phyloP scores from a whole-genome alignment of 2,113 vertebrate genomes.

The Rutilus rutilus region DNA sequence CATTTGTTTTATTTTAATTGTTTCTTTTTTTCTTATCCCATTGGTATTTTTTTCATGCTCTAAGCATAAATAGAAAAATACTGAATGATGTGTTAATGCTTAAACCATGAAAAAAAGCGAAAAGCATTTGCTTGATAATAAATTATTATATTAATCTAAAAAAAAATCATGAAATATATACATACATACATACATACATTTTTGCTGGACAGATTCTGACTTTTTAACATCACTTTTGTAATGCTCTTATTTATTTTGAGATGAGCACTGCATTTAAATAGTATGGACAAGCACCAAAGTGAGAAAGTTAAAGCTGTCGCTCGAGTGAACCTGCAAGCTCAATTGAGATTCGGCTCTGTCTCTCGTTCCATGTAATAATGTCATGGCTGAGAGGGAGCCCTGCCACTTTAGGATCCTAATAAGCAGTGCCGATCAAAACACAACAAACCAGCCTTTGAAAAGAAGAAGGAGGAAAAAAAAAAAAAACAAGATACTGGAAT shows the following conservation, averaged over 20 bases:
- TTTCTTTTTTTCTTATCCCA: too few species aligned
- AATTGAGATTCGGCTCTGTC: conserved; percentile 23
- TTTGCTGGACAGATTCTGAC: too few species aligned
- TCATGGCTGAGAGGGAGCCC: conserved; percentile 24
- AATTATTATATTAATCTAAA: too few species aligned
- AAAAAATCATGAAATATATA: too few species aligned
- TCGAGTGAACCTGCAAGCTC: neutral
- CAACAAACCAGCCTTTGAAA: conserved; percentile 32
- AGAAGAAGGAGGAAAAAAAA: too few species aligned
- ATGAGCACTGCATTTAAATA: neutral
- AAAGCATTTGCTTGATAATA: too few species aligned
- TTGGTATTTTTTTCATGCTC: too few species aligned
- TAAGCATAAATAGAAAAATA: too few species aligned
- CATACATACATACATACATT: too few species aligned
- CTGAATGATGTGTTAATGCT: too few species aligned
- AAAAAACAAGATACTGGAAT: conserved; percentile 21
- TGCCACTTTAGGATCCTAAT: conserved; percentile 43
- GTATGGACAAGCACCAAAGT: neutral
- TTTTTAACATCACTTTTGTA: neutral
- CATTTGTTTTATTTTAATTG: too few species aligned
- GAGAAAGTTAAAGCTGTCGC: conserved; percentile 12
- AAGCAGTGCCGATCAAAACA: conserved; percentile 47
- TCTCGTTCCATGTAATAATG: conserved; percentile 30
- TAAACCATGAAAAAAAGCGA: too few species aligned
- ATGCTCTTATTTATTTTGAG: neutral